Conservation (phyloP, 2,113 vertebrate species). For the Stigmatopora nigra region DNA sequence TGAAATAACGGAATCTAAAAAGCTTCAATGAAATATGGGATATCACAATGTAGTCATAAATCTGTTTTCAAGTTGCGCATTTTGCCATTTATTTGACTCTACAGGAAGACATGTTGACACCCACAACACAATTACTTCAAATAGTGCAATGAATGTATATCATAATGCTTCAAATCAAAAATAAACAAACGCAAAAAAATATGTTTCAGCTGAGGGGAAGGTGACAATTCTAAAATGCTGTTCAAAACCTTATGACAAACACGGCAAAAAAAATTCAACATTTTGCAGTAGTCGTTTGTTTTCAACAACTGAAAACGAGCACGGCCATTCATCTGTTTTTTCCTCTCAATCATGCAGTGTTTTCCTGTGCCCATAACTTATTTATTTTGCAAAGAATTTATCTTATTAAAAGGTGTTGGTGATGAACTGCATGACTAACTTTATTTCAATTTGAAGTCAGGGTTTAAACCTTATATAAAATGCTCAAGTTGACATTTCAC, state of each 20-base stretch:
- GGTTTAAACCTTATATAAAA: background rate
- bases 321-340: background rate
- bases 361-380: background rate
- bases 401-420: background rate
- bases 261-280: background rate
- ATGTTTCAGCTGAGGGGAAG: background rate
- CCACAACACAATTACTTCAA: background rate
- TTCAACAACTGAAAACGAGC: background rate
- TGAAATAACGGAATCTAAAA: background rate
- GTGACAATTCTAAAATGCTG: background rate
- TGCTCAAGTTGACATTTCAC: background rate
- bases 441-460: background rate
- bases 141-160: slow-evolving; percentile 9
- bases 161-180: slow-evolving; percentile 1
- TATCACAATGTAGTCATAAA: background rate
- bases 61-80: background rate
- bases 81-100: slow-evolving; percentile 23
- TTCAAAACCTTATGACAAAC: slow-evolving; percentile 6
- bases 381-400: background rate
- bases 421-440: background rate
- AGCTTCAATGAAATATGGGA: background rate
- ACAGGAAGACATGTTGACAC: slow-evolving; percentile 47
- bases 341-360: background rate
- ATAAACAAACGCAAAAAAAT: slow-evolving; percentile 22
- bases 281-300: background rate